Base-by-base conservation (phyloP, 2,888 invertebrate genomes). In the Orchesellides sinensis region DNA sequence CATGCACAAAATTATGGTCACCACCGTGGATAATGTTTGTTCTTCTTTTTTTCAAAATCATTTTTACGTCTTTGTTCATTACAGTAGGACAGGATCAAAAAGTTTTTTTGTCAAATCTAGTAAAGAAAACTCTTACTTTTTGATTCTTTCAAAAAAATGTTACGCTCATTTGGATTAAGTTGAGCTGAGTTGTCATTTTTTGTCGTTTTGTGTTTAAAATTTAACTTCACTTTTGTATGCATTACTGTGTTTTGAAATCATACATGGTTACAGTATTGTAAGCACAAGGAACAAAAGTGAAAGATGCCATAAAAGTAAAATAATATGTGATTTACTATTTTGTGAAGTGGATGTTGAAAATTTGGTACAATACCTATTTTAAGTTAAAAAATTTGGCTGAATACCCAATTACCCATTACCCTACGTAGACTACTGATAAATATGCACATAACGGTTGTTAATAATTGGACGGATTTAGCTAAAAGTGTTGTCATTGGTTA, bases 1-100 rank as follows among this genome's bases (percentile, higher is more conserved):
- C 77, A 77, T 45, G 47, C 77, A 68, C 56, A 68, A 77, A 77
- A 77, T n/a, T 77, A 77, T 77, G 77, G 77, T 77, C 77, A 68
- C 77, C 66, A 66, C 77, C 77, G 68, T 59, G 23, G 40, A 66
- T 68, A 77, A 68, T 68, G 77, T 68, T 77, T 68, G 47, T 68
- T 77, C 56, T 32, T 68, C 63, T 45, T 32, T 70, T n/a, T 17
- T 27, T n/a, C n/a, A n/a, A n/a, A n/a, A n/a, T n/a, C n/a, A n/a
- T n/a, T n/a, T n/a, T 35, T 17, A 45, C 47, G 27, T 17, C 35
- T 27, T 70, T 40, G 45, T 65, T 65, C 65, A 40, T 61, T 35
- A 27, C 6, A 35, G 17, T 29, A 49, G 35, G 29, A 40, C 52
- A 54, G 17, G 32, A 32, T 59, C 52, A 72, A 19, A 40, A 45